Percentiles rank a stretch among this genome's conserved stretches.
These are phyloP conservation scores for Sphecodes monilicornis DNA, from an alignment of 2,888 invertebrate genomes.

Conservation along the genomic window DNA sequence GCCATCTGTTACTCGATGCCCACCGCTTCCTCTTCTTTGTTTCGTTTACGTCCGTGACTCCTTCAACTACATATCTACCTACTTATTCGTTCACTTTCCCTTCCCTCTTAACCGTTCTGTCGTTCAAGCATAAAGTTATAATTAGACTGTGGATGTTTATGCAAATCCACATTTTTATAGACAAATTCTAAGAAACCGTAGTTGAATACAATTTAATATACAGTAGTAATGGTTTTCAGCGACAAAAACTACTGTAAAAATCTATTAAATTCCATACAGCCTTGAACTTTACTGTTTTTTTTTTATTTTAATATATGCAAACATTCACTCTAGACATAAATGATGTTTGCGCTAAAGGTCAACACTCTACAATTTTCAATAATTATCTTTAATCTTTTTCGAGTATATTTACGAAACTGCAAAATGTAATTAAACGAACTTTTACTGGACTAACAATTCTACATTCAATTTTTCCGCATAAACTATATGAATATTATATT, in stretches of 20 bases:
- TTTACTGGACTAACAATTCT: neutral
- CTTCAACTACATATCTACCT: constrained; percentile 17
- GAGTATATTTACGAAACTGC: neutral
- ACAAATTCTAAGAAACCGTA: neutral
- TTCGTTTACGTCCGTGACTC: constrained; percentile 2
- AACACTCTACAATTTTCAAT: neutral
- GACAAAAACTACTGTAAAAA: neutral
- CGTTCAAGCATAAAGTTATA: constrained; percentile 20
- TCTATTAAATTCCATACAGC: neutral
- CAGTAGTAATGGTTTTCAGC: neutral
- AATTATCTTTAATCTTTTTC: neutral
- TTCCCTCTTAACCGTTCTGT: constrained; percentile 2
- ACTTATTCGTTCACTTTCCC: constrained; percentile 22
- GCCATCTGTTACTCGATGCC: neutral
- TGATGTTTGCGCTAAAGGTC: neutral
- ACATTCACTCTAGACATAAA: neutral
- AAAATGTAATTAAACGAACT: neutral
- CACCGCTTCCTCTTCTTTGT: neutral
- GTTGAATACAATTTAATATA: neutral
- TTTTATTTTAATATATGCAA: neutral
- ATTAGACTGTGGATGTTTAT: constrained; percentile 2
- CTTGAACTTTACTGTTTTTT: neutral
- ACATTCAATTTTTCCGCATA: neutral
- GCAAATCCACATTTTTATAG: neutral
- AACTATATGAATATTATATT: neutral